Base-by-base conservation (phyloP, 2,797 vertebrate species). In the Lindbergichthys nudifrons region DNA sequence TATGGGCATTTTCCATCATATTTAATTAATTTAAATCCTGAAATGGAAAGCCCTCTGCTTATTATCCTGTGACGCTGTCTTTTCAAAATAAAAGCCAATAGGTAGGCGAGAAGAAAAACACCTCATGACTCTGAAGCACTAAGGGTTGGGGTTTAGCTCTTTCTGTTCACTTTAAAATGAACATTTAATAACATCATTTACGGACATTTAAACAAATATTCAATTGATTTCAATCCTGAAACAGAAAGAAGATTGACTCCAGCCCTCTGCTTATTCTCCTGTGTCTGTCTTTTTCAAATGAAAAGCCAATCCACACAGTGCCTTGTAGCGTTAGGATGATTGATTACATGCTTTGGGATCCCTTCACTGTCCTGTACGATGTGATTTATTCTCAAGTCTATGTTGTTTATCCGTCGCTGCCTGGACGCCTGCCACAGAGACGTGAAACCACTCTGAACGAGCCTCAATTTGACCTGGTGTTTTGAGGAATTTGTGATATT, bases 341-440 rank as follows among this genome's bases (percentile, higher is more conserved):
- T 51, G 26, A 72, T 81, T 16, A 70, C 63, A 57, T 82, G 83
- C 70, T 71, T 63, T 58, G 71, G 77, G 60, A 80, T 42, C 61
- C 14, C 75, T 60, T 75, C 59, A 65, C 78, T 72, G 86, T 87
- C 62, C 73, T 84, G 61, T 65, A 73, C 57, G 0, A 68, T 69
- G 65, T 83, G 77, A 83, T 86, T 89, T 79, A 79, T 48, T 50
- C 71, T 72, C 1, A 39, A 72, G 48, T 76, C 65, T 73, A 12
- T 74, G 75, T 50, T 69, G 76, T 82, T 65, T 45, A 52, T 77
- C 42, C 53, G 86, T 87, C 69, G 9, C 87, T 87, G 87, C 84
- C 87, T 84, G 79, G 83, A 65, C 65, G 82, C 62, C 65, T 54
- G 65, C 65, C 48, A 48, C 57, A 62, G 51, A 84, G 23, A 50